Percentiles rank a stretch among this genome's conserved stretches.
Conservation (phyloP, 2,113 vertebrate species). For the Phasianus colchicus region DNA sequence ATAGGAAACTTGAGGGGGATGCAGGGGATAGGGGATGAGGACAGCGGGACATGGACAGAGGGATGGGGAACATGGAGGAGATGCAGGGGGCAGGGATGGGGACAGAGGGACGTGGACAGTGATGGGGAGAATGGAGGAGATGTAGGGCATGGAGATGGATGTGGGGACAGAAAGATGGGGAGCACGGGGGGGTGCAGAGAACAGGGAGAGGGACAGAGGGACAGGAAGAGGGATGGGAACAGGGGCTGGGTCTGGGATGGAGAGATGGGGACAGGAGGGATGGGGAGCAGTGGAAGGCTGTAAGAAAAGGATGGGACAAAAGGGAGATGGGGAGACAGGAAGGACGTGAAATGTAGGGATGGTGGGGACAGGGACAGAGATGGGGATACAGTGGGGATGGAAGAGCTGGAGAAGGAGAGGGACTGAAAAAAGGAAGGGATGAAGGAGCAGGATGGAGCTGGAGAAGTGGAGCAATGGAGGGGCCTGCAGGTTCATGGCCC, state of each 20-base stretch:
- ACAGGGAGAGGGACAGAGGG: too few relatives aligned
- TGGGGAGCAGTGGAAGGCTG: not conserved
- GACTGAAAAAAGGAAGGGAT: not conserved
- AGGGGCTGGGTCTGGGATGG: too few relatives aligned
- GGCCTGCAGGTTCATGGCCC: not conserved
- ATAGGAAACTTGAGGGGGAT: not conserved
- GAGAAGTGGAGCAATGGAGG: not conserved
- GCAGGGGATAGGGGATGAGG: not conserved
- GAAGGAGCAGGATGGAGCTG: not conserved
- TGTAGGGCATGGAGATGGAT: too few relatives aligned
- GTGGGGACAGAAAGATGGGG: too few relatives aligned
- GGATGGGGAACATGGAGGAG: not conserved
- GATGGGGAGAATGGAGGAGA: not conserved
- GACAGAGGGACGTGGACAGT: not conserved
- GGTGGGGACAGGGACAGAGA: not conserved
- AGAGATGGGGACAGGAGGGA: not conserved
- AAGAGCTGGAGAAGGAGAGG: not conserved
- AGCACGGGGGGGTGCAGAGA: too few relatives aligned
- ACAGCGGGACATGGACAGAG: not conserved
- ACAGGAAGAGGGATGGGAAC: too few relatives aligned
- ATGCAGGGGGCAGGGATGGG: not conserved
- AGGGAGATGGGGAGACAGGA: not conserved
- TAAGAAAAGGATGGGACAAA: not conserved
- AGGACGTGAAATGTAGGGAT: too few relatives aligned
- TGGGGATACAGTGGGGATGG: not conserved